Evolutionary conservation across 1,140 invertebrate genomes (phyloP), one percentile per base, ranked within the genome.

Genomic region (Drosophila novamexicana): DNA sequence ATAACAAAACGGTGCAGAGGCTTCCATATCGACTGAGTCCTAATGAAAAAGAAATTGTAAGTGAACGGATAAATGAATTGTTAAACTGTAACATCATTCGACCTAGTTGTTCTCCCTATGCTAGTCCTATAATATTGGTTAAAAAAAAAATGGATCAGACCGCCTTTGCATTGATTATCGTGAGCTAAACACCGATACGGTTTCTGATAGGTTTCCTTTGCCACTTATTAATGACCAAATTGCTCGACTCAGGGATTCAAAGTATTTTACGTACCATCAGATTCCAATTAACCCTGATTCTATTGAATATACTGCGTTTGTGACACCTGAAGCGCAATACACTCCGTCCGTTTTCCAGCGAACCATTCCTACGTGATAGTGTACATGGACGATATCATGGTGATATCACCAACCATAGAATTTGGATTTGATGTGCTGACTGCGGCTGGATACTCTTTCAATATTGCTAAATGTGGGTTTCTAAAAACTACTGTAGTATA

Each of bases 51-150:
- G 16, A 65, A 18, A 54, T 54, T 40, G 34, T 53, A 34, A 22
- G 62, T 12, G 39, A 44, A 34, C 49, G 34, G 37, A 63, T 63
- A 63, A 63, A n/a, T 14, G 45, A 63, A 47, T 63, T 63, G 37
- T 34, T 63, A 18, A 50, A 50, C 44, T 47, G 34, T 49, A 50
- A 62, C 36, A 49, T 62, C 36, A 62, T 50, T 49, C 40, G 45
- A 62, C 45, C 44, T 49, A 62, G 45, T 62, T 62, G 45, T 62
- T 62, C 59, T 37, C 22, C 34, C 32, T 50, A 62, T 62, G 59
- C 40, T 36, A 62, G 44, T 6, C 45, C 47, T 47, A 62, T 62
- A 44, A 14, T 59, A 16, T 52, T 52, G 6, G 32, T 34, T 52
- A 52, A 52, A 52, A 29, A 36, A 5, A 36, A 36, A 36, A 36